Conservation (phyloP, 2,797 vertebrate species). For the Pangasius mekongensis region DNA sequence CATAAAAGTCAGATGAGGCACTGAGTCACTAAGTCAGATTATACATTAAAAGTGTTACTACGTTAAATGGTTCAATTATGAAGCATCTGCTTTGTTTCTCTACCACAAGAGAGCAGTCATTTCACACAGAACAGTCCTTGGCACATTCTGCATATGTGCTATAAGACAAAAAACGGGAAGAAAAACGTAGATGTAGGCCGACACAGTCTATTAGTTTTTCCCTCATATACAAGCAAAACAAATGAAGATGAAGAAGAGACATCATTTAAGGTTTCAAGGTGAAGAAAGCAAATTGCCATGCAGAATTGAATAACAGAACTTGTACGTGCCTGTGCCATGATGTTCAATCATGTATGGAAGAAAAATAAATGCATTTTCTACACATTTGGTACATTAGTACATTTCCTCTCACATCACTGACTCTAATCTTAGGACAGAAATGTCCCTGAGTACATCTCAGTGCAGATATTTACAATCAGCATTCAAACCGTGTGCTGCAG, state of each 20-base stretch:
- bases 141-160: background rate
- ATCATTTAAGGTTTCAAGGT: conserved; percentile 25
- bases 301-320: conserved; percentile 10
- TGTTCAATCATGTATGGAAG: background rate
- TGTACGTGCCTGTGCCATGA: background rate
- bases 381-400: conserved; percentile 20
- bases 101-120: conserved; percentile 62
- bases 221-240: conserved; percentile 20
- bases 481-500: conserved; percentile 23
- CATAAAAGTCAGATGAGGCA: background rate
- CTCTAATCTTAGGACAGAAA: background rate
- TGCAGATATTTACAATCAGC: conserved; percentile 7
- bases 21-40: background rate
- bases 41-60: background rate
- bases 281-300: conserved; percentile 24
- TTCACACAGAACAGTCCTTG: conserved; percentile 37
- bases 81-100: conserved; percentile 36
- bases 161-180: background rate
- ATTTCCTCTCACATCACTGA: background rate
- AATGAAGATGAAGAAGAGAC: conserved; percentile 36
- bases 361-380: conserved; percentile 25
- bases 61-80: background rate
- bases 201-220: conserved; percentile 13
- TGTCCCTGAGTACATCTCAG: background rate
- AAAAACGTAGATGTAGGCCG: background rate